Evolutionary conservation across 2,888 invertebrate genomes (phyloP).

Genomic region (Ichneumoninae sp.): DNA sequence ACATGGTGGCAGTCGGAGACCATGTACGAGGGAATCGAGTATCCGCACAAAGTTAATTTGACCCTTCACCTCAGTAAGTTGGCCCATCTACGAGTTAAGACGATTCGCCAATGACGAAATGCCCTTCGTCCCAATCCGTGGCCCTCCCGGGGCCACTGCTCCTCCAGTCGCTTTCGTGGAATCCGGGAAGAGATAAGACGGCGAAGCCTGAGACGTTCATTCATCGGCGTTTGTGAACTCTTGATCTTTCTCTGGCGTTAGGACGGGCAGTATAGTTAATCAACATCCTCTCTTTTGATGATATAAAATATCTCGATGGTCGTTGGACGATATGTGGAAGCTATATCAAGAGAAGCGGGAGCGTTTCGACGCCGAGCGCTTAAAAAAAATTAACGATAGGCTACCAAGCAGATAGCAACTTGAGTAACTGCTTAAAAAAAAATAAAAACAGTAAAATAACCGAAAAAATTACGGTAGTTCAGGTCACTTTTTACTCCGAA

Average conservation of each 20-base stretch:
- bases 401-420: too few relatives aligned
- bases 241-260: slow-evolving; percentile 33
- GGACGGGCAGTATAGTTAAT: slow-evolving; percentile 29
- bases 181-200: slow-evolving; percentile 53
- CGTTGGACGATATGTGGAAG: slow-evolving; percentile 15
- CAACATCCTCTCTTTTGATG: slow-evolving; percentile 39
- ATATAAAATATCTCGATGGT: slow-evolving; percentile 31
- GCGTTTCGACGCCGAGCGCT: too few relatives aligned
- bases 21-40: slow-evolving; percentile 96
- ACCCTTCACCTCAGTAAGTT: slow-evolving; percentile 93
- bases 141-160: background rate
- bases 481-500: too few relatives aligned
- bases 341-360: background rate
- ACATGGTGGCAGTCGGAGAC: slow-evolving; percentile 99
- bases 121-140: slow-evolving; percentile 23
- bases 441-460: too few relatives aligned
- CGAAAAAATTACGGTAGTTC: too few relatives aligned
- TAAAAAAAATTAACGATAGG: too few relatives aligned
- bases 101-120: slow-evolving; percentile 25
- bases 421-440: too few relatives aligned
- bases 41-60: slow-evolving; percentile 96
- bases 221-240: slow-evolving; percentile 55
- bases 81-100: background rate
- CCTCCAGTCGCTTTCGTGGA: slow-evolving; percentile 31
- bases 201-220: slow-evolving; percentile 39